Percentiles rank a stretch among this genome's conserved stretches.
Evolutionary conservation across 92 coral and sea anemone genomes (phyloP).

Genomic region (Parazoanthus darwini): DNA sequence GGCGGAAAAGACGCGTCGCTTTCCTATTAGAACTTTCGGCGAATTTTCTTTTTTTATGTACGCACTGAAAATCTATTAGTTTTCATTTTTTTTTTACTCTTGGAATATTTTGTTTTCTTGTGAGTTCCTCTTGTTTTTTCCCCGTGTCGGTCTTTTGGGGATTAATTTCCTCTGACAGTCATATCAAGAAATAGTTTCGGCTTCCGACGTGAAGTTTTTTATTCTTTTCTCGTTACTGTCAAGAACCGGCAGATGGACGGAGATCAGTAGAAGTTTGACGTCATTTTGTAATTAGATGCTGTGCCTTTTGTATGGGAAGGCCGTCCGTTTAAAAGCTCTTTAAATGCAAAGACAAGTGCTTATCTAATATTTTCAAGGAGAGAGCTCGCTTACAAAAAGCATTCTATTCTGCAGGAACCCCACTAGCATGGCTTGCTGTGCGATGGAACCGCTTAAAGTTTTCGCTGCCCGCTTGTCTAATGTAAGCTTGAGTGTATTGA

Average conservation of each 20-base stretch:
- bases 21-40: not conserved
- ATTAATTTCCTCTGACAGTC: conserved; percentile 24
- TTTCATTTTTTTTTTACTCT: not conserved
- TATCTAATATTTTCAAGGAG: conserved; percentile 35
- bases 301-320: conserved; percentile 18
- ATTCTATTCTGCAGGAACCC: conserved; percentile 28
- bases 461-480: conserved; percentile 40
- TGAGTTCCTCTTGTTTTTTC: not conserved
- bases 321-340: conserved; percentile 39
- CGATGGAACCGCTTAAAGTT: not conserved
- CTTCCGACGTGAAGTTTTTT: conserved; percentile 39
- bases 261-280: conserved; percentile 33
- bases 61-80: not conserved
- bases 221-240: conserved; percentile 41
- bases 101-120: not conserved
- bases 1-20: not conserved
- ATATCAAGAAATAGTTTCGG: conserved; percentile 1
- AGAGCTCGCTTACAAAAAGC: conserved; percentile 23
- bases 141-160: not conserved
- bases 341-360: conserved; percentile 43
- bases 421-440: conserved; percentile 28
- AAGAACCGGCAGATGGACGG: conserved; percentile 23
- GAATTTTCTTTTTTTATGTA: not conserved
- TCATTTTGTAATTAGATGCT: conserved; percentile 37
- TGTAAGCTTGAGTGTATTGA: conserved; percentile 5